These are phyloP conservation scores for Nanorana parkeri DNA, from an alignment of 2,113 vertebrate genomes.

Conservation along the genomic window DNA sequence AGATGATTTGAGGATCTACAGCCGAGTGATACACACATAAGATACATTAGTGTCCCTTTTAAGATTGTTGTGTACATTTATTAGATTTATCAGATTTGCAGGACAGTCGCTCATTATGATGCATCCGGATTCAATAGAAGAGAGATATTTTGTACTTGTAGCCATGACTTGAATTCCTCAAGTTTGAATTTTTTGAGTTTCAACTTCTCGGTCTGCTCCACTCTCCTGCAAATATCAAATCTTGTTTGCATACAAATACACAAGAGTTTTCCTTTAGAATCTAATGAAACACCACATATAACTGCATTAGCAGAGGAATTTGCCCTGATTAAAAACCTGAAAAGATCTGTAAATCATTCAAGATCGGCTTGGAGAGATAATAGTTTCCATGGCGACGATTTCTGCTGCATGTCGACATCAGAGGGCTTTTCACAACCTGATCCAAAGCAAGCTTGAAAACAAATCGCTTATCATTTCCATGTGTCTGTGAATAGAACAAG, in stretches of 20 bases:
- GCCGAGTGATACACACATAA: too few species aligned
- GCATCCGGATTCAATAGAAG: too few species aligned
- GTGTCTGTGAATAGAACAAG: slow-evolving; percentile 29
- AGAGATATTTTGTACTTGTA: background rate
- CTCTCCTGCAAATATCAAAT: slow-evolving; percentile 6
- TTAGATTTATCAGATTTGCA: too few species aligned
- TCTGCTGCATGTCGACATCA: slow-evolving; percentile 43
- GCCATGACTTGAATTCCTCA: background rate
- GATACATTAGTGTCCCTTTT: too few species aligned
- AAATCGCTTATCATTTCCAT: slow-evolving; percentile 44
- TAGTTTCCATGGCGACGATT: slow-evolving; percentile 55
- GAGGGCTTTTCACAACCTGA: slow-evolving; percentile 54
- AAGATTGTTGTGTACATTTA: too few species aligned
- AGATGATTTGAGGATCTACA: too few species aligned
- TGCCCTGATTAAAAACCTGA: slow-evolving; percentile 50
- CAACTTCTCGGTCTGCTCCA: too few species aligned
- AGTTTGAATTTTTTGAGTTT: background rate
- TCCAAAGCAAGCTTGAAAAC: slow-evolving; percentile 53
- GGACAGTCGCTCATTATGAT: too few species aligned
- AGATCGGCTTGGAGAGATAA: slow-evolving; percentile 50
- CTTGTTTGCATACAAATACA: slow-evolving; percentile 21
- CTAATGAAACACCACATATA: slow-evolving; percentile 9
- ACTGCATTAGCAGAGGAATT: slow-evolving; percentile 47
- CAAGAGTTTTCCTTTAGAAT: slow-evolving; percentile 10
- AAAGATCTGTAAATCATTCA: slow-evolving; percentile 51